These are phyloP conservation scores for Epinephelus lanceolatus DNA, from an alignment of 2,113 vertebrate species.

Conservation along the genomic window DNA sequence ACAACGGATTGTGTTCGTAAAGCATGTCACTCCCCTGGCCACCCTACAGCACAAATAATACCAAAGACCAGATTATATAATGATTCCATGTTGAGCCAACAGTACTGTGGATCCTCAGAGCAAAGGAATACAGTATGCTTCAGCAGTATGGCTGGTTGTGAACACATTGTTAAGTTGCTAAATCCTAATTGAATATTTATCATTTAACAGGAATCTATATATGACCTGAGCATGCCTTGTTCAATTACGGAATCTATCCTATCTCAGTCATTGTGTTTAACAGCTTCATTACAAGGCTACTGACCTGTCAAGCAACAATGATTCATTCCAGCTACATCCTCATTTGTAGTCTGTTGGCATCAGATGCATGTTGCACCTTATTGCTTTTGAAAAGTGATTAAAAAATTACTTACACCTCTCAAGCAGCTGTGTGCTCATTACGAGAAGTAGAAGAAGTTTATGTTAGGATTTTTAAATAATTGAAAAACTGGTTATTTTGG, in stretches of 20 bases:
- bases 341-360: constrained; percentile 38
- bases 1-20: constrained; percentile 25
- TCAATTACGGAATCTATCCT: constrained; percentile 33
- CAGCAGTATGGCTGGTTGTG: not conserved
- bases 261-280: constrained; percentile 39
- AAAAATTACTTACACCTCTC: constrained; percentile 11
- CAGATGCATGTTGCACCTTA: constrained; percentile 26
- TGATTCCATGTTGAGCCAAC: not conserved
- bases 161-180: constrained; percentile 2
- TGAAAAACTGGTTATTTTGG: not conserved
- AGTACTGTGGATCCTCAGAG: not conserved
- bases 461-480: not conserved
- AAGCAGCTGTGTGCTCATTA: not conserved
- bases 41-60: constrained; percentile 3
- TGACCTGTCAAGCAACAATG: constrained; percentile 42
- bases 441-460: no score
- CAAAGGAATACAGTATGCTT: not conserved
- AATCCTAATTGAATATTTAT: constrained; percentile 32
- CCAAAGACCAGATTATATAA: not conserved
- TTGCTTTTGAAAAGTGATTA: constrained; percentile 52
- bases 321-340: constrained; percentile 40
- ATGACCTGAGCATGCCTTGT: constrained; percentile 17
- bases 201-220: constrained; percentile 26
- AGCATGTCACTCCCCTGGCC: constrained; percentile 12
- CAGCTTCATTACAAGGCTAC: constrained; percentile 40